Evolutionary conservation across 2,888 invertebrate genomes (phyloP).

Genomic region (Atherix ibis): DNA sequence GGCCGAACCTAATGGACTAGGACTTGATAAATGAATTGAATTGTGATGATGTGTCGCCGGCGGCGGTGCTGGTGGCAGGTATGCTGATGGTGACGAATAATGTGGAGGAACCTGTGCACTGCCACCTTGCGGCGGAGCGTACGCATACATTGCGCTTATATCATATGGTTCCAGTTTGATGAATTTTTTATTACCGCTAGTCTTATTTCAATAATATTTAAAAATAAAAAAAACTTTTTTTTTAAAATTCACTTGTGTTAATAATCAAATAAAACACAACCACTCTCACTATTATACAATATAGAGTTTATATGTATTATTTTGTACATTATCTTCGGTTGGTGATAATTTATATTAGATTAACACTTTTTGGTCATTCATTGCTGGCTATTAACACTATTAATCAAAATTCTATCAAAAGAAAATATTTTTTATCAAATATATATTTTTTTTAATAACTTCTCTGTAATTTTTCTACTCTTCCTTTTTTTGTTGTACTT

Average conservation of each 20-base stretch:
- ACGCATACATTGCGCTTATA: conserved; percentile 16
- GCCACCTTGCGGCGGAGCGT: conserved; percentile 15
- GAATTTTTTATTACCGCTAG: conserved; percentile 1
- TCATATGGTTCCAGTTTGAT: conserved; percentile 17
- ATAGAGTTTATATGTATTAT: too few species aligned
- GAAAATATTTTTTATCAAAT: too few species aligned
- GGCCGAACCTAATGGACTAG: conserved; percentile 10
- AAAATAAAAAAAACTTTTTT: too few species aligned
- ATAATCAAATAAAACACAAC: conserved; percentile 3
- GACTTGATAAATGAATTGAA: conserved; percentile 7
- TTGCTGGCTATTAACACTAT: too few species aligned
- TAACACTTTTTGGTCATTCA: too few species aligned
- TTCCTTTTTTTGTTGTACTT: too few species aligned
- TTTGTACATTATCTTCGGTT: too few species aligned
- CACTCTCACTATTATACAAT: conserved; percentile 2
- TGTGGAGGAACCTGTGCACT: conserved; percentile 12
- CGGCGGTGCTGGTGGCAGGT: conserved; percentile 8
- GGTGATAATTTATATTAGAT: too few species aligned
- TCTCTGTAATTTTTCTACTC: too few species aligned
- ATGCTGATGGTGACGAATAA: conserved; percentile 14
- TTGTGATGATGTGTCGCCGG: conserved; percentile 6
- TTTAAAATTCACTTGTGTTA: too few species aligned
- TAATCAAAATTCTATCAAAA: too few species aligned
- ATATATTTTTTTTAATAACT: too few species aligned
- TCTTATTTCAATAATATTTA: not conserved